A percentile compares a stretch with the other conserved stretches of the same genome.
Conservation (phyloP, 2,888 invertebrate species). For the Parelbella ahira region DNA sequence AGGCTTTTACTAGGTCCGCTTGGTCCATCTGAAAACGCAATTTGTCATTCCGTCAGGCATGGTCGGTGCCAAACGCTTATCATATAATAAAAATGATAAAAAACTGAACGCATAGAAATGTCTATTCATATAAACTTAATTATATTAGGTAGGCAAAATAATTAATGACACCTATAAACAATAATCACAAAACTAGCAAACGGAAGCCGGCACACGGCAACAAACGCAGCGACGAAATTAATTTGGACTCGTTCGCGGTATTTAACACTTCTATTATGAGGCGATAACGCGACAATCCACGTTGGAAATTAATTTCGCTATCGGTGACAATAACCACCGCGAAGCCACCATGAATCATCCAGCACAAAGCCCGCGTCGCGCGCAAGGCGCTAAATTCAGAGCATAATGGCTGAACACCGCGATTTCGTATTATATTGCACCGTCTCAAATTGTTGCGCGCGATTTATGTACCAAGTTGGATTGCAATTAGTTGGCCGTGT, state of each 20-base stretch:
- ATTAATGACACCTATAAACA: background rate
- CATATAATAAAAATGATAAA: too few species aligned
- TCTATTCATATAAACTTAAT: too few species aligned
- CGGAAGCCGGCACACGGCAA: too few species aligned
- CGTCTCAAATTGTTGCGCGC: constrained; percentile 44
- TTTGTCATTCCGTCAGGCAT: too few species aligned
- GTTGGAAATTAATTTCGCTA: constrained; percentile 68
- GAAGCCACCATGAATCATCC: constrained; percentile 60
- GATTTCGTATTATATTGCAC: constrained; percentile 48
- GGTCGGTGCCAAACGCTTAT: too few species aligned
- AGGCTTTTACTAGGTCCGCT: too few species aligned
- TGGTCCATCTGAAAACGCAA: too few species aligned
- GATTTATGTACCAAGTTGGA: constrained; percentile 70
- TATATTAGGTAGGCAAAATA: constrained; percentile 1
- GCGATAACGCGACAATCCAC: constrained; percentile 48
- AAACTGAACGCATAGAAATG: too few species aligned
- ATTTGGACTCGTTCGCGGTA: constrained; percentile 51
- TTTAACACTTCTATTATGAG: constrained; percentile 49
- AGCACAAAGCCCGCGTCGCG: constrained; percentile 54
- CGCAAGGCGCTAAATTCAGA: constrained; percentile 65
- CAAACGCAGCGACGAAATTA: constrained; percentile 36
- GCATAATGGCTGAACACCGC: constrained; percentile 33
- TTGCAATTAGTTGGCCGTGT: constrained; percentile 63
- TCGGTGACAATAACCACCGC: constrained; percentile 67
- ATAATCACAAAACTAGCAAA: background rate